phyloP scores from a whole-genome alignment of 2,797 vertebrate genomes.

The Poecile montanus region DNA sequence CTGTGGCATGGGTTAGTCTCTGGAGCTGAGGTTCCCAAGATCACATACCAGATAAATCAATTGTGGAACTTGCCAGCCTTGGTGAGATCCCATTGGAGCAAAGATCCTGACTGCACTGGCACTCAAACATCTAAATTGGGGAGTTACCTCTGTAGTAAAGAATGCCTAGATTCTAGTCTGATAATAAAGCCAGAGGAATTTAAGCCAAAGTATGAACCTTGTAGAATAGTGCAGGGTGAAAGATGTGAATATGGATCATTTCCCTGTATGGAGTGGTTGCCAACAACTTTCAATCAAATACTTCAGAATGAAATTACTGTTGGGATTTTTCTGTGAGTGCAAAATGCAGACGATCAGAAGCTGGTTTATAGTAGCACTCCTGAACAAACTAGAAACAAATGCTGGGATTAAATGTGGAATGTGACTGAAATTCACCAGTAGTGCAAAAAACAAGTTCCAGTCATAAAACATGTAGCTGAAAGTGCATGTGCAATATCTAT shows the following conservation, averaged over 20 bases:
- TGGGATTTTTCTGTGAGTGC: background rate
- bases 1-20: background rate
- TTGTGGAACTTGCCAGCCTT: background rate
- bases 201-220: constrained; percentile 20
- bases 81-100: background rate
- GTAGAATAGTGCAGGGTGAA: background rate
- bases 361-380: background rate
- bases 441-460: background rate
- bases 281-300: background rate
- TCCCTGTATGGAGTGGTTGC: background rate
- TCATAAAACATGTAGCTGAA: background rate
- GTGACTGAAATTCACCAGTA: background rate
- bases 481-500: background rate
- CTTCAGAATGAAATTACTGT: background rate
- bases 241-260: constrained; percentile 17
- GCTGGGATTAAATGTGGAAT: background rate
- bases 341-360: background rate
- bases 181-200: constrained; percentile 9
- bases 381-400: constrained; percentile 1
- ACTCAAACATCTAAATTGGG: background rate
- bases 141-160: constrained; percentile 15
- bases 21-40: constrained; percentile 11
- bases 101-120: background rate
- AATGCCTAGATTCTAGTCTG: constrained; percentile 27
- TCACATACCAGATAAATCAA: background rate